Percentiles rank a stretch among this genome's conserved stretches.
Conservation (phyloP, 2,113 vertebrate genomes). For the Ia io region DNA sequence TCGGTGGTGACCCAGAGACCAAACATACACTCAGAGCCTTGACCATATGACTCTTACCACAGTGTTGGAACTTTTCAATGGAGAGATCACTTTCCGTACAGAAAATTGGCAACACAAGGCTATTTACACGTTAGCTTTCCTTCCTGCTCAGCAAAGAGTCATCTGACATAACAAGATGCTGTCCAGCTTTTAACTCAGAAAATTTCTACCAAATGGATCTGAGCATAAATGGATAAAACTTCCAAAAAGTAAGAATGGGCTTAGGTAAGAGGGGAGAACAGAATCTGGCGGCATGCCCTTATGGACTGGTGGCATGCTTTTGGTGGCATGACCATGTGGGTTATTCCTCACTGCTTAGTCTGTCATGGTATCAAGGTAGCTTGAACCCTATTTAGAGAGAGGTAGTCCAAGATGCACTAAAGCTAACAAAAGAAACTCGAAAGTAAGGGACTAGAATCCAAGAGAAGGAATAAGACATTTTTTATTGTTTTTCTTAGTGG, state of each 20-base stretch:
- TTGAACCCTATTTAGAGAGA: not conserved
- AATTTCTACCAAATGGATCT: not conserved
- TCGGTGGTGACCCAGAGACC: not conserved
- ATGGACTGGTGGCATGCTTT: not conserved
- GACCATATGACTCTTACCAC: not conserved
- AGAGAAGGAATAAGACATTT: not conserved
- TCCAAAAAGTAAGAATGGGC: not conserved
- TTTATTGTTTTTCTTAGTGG: not conserved
- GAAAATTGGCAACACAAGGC: not conserved
- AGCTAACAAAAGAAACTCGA: not conserved
- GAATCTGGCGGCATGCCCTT: not conserved
- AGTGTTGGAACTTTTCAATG: not conserved
- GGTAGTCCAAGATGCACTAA: not conserved
- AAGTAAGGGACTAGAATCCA: not conserved
- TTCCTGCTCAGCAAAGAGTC: slow-evolving; percentile 23
- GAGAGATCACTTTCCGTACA: slow-evolving; percentile 2
- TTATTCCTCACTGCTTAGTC: not conserved
- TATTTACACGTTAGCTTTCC: not conserved
- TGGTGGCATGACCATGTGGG: not conserved
- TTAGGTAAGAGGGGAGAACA: not conserved
- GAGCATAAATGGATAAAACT: not conserved
- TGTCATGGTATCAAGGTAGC: not conserved
- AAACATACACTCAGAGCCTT: not conserved
- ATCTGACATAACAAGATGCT: not conserved
- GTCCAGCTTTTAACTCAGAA: not conserved